Evolutionary conservation across 2,888 invertebrate genomes (phyloP), one percentile per base, ranked within the genome.

Genomic region (Drosophila rellima): DNA sequence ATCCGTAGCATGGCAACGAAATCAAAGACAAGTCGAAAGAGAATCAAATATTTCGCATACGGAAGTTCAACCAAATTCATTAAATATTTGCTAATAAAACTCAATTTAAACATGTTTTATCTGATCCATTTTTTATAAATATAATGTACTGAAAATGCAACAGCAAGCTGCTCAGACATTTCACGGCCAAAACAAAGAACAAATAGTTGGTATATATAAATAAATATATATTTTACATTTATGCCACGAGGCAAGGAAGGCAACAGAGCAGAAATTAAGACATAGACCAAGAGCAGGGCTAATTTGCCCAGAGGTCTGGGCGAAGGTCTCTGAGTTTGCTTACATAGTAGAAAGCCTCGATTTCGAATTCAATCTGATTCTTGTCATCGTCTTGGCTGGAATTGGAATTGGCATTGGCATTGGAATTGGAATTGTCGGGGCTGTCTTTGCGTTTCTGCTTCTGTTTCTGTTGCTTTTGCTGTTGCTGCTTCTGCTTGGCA

Each of bases 321-420:
- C 70, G 68, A 79, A 73, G 83, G 74, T 69, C 52, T 10, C n/a
- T 39, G 11, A 6, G 13, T 35, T 23, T 72, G 90, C 92, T 92
- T 90, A 92, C 92, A 90, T 92, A 91, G 84, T 91, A 92, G 73
- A 92, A 92, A 51, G 92, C 88, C 79, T 92, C 92, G 67, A 92
- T 92, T 79, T 92, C 92, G 66, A 90, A 84, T 71, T 92, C 92
- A 74, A 92, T 82, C 73, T 91, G 89, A 63, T 86, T 91, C 57
- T 90, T 90, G 72, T 84, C 88, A 74, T 91, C 90, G 31, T 55
- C 55, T 55, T 42, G 13, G 77, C 78, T 80, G 26, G 26, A 26
- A 26, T 78, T 80, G 66, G 67, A 74, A 68, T 79, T 81, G 56
- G n/a, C n/a, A n/a, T n/a, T n/a, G n/a, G n/a, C n/a, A n/a, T n/a